phyloP scores from a whole-genome alignment of 2,888 invertebrate genomes.

The Nematopogon swammerdamellus region DNA sequence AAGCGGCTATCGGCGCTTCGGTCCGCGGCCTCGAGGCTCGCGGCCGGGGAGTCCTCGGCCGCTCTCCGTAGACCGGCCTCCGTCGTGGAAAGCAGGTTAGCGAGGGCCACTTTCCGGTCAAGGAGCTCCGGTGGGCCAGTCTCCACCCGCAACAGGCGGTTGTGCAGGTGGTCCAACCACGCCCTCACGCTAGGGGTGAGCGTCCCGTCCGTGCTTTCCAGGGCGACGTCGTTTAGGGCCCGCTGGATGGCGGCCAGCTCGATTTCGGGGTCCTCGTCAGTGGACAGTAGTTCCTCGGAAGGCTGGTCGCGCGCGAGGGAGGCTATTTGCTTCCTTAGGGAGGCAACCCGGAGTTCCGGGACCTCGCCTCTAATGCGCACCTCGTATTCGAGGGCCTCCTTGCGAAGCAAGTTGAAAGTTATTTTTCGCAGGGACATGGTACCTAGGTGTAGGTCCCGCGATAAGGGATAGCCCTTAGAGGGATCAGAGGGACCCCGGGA shows the following conservation, averaged over 20 bases:
- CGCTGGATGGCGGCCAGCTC: background rate
- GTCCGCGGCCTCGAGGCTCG: too few species aligned
- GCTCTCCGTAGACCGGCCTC: too few species aligned
- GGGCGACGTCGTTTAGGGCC: background rate
- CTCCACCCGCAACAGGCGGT: background rate
- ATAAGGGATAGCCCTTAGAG: too few species aligned
- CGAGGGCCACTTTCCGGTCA: too few species aligned
- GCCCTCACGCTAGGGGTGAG: background rate
- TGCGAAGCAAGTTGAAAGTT: background rate
- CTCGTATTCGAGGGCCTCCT: background rate
- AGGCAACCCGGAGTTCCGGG: background rate
- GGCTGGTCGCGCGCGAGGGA: background rate
- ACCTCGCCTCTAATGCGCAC: background rate
- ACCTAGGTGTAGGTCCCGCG: too few species aligned
- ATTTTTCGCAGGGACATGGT: background rate
- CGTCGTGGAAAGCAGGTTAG: too few species aligned
- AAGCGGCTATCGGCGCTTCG: too few species aligned
- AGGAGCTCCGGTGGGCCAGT: too few species aligned
- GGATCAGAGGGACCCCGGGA: too few species aligned
- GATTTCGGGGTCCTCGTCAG: background rate
- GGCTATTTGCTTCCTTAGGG: background rate
- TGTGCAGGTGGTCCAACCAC: background rate
- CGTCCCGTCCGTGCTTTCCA: background rate
- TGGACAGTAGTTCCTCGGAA: background rate
- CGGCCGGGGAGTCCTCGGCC: too few species aligned